These are phyloP conservation scores for Syrrhaptes paradoxus DNA, from an alignment of 2,113 vertebrate genomes.

Conservation along the genomic window DNA sequence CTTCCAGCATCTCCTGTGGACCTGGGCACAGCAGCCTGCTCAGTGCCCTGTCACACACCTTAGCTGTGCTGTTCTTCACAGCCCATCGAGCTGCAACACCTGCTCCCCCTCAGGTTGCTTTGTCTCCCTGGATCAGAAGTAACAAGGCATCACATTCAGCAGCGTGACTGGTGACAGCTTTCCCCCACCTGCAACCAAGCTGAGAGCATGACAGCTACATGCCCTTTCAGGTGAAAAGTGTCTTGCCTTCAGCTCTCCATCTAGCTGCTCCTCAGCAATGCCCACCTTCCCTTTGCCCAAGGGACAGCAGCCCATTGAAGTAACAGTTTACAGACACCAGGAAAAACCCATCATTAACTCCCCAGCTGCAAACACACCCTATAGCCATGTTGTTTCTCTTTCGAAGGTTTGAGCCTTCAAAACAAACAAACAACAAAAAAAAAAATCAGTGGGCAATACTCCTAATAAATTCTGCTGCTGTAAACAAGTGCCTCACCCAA, in stretches of 20 bases:
- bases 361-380: not conserved
- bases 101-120: not conserved
- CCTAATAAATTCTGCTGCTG: not conserved
- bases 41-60: not conserved
- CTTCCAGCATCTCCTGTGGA: not conserved
- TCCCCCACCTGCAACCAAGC: not conserved
- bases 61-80: not conserved
- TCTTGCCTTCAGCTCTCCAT: not conserved
- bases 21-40: not conserved
- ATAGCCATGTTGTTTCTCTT: not conserved
- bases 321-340: not conserved
- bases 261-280: not conserved
- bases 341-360: fast-evolving
- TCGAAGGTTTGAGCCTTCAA: not conserved
- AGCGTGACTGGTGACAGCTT: not conserved
- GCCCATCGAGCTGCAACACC: not conserved
- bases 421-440: not conserved
- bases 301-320: not conserved
- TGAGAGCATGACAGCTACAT: fast-evolving
- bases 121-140: not conserved
- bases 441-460: not conserved
- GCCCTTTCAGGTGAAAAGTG: fast-evolving
- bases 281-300: not conserved
- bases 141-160: not conserved
- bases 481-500: not conserved